phyloP scores from a whole-genome alignment of 2,113 vertebrate genomes.

The Corythornis cristatus region DNA sequence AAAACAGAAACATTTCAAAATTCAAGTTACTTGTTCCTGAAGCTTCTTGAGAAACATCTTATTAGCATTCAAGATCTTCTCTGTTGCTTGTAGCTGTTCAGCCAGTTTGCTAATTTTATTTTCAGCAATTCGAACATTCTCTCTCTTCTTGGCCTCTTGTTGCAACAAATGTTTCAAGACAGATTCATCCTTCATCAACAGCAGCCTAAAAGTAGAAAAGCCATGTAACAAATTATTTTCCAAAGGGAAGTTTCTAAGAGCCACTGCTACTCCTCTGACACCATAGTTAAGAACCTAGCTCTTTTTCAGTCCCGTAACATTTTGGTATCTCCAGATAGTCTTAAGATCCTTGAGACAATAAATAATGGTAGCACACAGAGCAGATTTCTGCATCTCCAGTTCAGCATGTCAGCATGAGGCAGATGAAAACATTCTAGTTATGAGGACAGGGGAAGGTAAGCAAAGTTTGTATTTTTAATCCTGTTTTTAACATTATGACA shows the following conservation, averaged over 20 bases:
- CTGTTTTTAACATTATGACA: not conserved
- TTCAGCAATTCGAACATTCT: constrained; percentile 89
- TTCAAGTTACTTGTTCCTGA: constrained; percentile 88
- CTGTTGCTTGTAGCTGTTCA: constrained; percentile 91
- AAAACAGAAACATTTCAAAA: constrained; percentile 15
- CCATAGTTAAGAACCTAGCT: not conserved
- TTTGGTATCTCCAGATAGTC: not conserved
- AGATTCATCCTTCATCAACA: constrained; percentile 90
- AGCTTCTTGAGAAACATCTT: constrained; percentile 89
- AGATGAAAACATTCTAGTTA: not conserved
- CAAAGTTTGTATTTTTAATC: not conserved
- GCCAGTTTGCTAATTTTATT: constrained; percentile 87
- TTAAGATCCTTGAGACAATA: not conserved
- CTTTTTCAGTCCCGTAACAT: not conserved
- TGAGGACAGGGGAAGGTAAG: not conserved
- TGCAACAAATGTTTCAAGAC: constrained; percentile 88
- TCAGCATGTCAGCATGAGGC: not conserved
- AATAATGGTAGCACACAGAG: not conserved
- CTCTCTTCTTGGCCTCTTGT: constrained; percentile 92
- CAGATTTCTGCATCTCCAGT: not conserved
- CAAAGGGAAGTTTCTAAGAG: not conserved
- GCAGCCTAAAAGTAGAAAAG: constrained; percentile 74
- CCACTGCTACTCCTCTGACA: not conserved
- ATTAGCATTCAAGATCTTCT: constrained; percentile 90
- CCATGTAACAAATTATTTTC: not conserved